Base-by-base conservation (phyloP, 2,113 vertebrate species). In the Gymnorhina tibicen region DNA sequence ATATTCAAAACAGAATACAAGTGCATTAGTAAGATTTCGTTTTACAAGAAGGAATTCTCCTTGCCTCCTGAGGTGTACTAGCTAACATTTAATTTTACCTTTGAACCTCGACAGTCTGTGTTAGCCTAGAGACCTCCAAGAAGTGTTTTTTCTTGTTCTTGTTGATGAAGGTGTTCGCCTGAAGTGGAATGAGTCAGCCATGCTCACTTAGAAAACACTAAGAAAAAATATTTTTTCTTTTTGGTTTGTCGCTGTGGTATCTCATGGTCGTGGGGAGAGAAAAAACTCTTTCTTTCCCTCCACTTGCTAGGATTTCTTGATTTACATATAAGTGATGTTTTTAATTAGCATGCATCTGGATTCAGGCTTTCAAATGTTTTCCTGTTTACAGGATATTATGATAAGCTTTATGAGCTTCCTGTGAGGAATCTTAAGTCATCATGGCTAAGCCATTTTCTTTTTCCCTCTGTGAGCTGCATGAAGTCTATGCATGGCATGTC, bases 331-430 rank as follows among this genome's bases (percentile, higher is more conserved):
- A 77, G 46, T 74, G 41, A 20, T 80, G 27, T 74, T 74, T 70
- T 50, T 91, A 87, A 91, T 73, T 80, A 80, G n/a, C 19, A 27
- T 3, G 10, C 47, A 55, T 89, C 77, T 67, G 77, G 44, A 72
- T 91, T 75, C 44, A 87, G 77, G 39, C 52, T 95, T 94, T 87
- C 74, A 82, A 67, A 47, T 78, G 11, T 92, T 95, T 87, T 92
- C 74, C 60, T 82, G 52, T 90, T 92, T 90, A 85, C 44, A 63
- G 33, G 47, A 68, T 83, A 63, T 73, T 87, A 62, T 42, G 23
- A 22, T 78, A 79, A 92, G 62, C 39, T 85, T 93, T 75, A 56
- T 77, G 44, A 89, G 49, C 53, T 91, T 70, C 46, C 32, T 84
- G 20, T 76, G 80, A 94, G 55, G 49, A 89, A 39, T 69, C 60